Base-by-base conservation (phyloP, 1,140 invertebrate genomes). In the Wasmannia auropunctata region DNA sequence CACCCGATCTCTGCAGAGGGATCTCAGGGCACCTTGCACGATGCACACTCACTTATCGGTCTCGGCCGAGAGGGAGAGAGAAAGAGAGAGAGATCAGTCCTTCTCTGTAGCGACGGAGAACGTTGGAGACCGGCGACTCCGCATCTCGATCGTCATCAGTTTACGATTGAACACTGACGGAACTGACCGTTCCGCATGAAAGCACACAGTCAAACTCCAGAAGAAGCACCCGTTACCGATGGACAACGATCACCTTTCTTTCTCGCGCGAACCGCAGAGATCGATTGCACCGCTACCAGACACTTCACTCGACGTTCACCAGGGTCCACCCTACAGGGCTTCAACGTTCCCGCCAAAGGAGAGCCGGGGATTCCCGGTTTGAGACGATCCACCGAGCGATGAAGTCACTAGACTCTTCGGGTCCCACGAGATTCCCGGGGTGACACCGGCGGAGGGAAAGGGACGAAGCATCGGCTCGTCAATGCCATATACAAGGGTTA, bases 271-370 rank as follows among this genome's bases (percentile, higher is more conserved):
- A 80, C 22, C 37, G n/a, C n/a, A n/a, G 28, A 51, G 65, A 80
- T 80, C 46, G 46, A 80, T 80, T 51, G 31, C 76, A 80, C 76
- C 62, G 63, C 25, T 65, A 80, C 43, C 10, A 58, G 56, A 63
- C 75, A 77, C 75, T 63, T 63, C 70, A 74, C 70, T 74, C n/a
- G 70, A 60, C 5, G 54, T 76, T 76, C 74, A 76, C 74, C 51
- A 63, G 11, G 28, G 28, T 74, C 70, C 31, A 74, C 70, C 37
- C 25, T 72, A 34, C 28, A 28, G 6, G n/a, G n/a, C n/a, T 11
- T 74, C 10, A 74, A 74, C 37, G 75, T 77, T 77, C 75, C 37
- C 58, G 75, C 40, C 58, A 77, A 74, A 43, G 56, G 19, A 43
- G 77, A 19, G 16, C 6, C 46, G 65, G 34, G 46, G 34, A 37